These are phyloP conservation scores for Mizuhopecten yessoensis DNA, from an alignment of 1,140 invertebrate species.

Conservation along the genomic window DNA sequence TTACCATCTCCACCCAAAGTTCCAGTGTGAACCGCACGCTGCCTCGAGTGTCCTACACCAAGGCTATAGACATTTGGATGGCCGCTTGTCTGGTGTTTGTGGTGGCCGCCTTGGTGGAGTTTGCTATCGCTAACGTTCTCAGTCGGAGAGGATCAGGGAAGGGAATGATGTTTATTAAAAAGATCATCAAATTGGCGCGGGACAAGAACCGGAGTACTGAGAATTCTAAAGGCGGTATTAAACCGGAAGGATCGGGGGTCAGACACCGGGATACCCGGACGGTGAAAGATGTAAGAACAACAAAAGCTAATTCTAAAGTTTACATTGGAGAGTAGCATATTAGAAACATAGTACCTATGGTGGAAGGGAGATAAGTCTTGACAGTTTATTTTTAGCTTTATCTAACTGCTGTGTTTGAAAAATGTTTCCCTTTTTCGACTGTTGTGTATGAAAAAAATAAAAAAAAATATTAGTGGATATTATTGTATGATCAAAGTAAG, in stretches of 20 bases:
- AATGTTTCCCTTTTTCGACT: too few relatives aligned
- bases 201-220: not conserved
- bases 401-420: too few relatives aligned
- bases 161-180: constrained; percentile 64
- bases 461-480: too few relatives aligned
- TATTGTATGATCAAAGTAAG: too few relatives aligned
- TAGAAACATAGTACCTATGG: too few relatives aligned
- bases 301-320: too few relatives aligned
- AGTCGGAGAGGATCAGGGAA: constrained; percentile 69
- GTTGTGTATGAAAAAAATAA: too few relatives aligned
- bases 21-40: constrained; percentile 71
- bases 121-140: constrained; percentile 88
- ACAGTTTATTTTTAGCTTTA: too few relatives aligned
- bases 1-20: constrained; percentile 81
- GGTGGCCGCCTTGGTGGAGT: constrained; percentile 92
- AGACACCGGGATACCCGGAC: constrained; percentile 45
- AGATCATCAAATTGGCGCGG: constrained; percentile 42
- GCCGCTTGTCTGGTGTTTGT: constrained; percentile 94
- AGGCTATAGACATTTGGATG: constrained; percentile 95
- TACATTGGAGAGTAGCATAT: too few relatives aligned
- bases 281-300: constrained; percentile 58
- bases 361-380: too few relatives aligned
- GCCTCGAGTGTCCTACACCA: constrained; percentile 86
- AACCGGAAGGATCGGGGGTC: constrained; percentile 21
- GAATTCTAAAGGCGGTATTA: not conserved